Conservation (phyloP, 1,140 invertebrate genomes). For the Brachionus sp. region DNA sequence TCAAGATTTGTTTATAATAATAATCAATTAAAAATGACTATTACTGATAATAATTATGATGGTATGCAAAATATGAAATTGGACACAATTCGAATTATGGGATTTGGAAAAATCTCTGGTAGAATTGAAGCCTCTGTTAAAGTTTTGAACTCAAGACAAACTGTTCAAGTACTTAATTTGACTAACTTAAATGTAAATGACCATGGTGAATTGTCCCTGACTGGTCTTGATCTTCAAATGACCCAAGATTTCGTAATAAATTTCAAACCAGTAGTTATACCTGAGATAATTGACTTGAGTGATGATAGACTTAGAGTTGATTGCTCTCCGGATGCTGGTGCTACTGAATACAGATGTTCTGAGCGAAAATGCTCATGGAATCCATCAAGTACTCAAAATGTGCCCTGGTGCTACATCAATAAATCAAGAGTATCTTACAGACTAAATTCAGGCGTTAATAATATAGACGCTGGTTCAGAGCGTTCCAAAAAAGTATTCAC, state of each 20-base stretch:
- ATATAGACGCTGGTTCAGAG: not conserved
- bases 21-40: slow-evolving; percentile 42
- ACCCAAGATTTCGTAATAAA: slow-evolving; percentile 35
- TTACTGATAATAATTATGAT: not conserved
- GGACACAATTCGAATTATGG: slow-evolving; percentile 29
- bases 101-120: not conserved
- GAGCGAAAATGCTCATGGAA: slow-evolving; percentile 7
- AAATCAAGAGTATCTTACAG: not conserved
- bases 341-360: not conserved
- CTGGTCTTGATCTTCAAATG: not conserved
- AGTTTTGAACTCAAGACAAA: not conserved
- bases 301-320: slow-evolving; percentile 32
- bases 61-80: slow-evolving; percentile 27
- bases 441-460: not conserved
- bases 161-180: slow-evolving; percentile 5
- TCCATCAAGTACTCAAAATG: not conserved
- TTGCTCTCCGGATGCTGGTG: slow-evolving; percentile 27
- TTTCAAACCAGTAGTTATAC: slow-evolving; percentile 13
- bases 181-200: slow-evolving; percentile 34
- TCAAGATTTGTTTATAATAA: slow-evolving; percentile 3
- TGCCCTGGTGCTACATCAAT: slow-evolving; percentile 34
- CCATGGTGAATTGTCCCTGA: not conserved
- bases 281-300: slow-evolving; percentile 12
- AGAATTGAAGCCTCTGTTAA: not conserved
- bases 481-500: not conserved